Base-by-base conservation (phyloP, 2,888 invertebrate species). In the Dasypolia templi region DNA sequence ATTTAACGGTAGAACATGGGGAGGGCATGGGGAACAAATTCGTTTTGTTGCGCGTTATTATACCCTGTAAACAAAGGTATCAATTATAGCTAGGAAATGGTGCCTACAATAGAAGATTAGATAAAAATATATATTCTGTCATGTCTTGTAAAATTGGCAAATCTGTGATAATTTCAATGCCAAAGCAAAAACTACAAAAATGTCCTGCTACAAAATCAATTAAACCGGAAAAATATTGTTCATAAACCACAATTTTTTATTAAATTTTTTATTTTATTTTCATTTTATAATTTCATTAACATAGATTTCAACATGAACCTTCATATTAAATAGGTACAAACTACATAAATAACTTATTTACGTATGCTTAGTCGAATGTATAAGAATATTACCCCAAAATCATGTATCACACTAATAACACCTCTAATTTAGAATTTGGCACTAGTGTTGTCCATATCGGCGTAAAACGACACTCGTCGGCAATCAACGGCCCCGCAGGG, bases 401-500 rank as follows among this genome's bases (percentile, higher is more conserved):
- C 72, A 84, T 80, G 64, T 69, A 79, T 79, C 70, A 80, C 49
- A 78, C 72, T 77, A 83, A 88, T 87, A 85, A 76, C 79, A 79
- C 65, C 58, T 89, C 79, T 87, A 87, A 89, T 90, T 91, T 88
- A 79, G 87, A 90, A 91, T 88, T 91, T 88, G 82, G 88, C 87
- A 89, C 88, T 92, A 92, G 92, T 92, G 91, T 80, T 93, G 94
- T 93, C 93, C 93, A 93, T 84, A 86, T 87, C 90, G 92, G 93
- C 94, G 93, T 93, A 89, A 95, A 95, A 87, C 93, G 95, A 90
- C 95, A 92, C 92, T 94, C 94, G 95, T 87, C 92, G 90, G 91
- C 95, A 94, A 95, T 96, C 95, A 95, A 69, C 87, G 88, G 85
- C 95, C 77, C 95, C 75, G 90, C 95, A 93, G 95, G 96, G 92